Base-by-base conservation (phyloP, 2,113 vertebrate species). In the Sinocyclocheilus anophthalmus region DNA sequence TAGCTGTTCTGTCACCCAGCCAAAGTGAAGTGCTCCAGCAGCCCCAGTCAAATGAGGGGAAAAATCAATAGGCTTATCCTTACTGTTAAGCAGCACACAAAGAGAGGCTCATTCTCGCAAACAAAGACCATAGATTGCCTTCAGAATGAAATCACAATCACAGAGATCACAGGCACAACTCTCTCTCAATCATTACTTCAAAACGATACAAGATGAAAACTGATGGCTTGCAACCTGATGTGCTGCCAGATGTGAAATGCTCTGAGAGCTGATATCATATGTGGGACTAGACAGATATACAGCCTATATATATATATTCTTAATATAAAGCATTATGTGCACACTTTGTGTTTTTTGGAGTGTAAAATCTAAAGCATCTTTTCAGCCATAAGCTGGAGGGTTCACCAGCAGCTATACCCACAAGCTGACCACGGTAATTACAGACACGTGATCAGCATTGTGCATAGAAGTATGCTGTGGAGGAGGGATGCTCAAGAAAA, bases 21-120 rank as follows among this genome's bases (percentile, higher is more conserved):
- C 53, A 88, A 67, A 70, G 83, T 61, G 75, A 92, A 86, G 86
- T 73, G 72, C 76, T 86, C 85, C 81, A 87, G 50, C n/a, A 87
- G 50, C n/a, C 88, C 20, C 20, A 80, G 57, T 9, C 12, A 18
- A 26, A 81, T 37, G 63, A 69, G 26, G 88, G 80, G 53, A 37
- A 72, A 90, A 91, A 92, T 91, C 89, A 89, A 93, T 92, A 88
- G n/a, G n/a, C 72, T 87, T 81, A 89, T 86, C 22, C 82, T 81
- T 53, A 16, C 39, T 85, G 87, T 87, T 83, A 81, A 86, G 63
- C 39, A 48, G 39, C 59, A 67, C 55, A 80, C 61, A 81, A 24
- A 81, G 59, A 61, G 59, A 81, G 39, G n/a, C 26, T 67, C 20
- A 50, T 67, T 81, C 48, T 67, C 79, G 30, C 61, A 81, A 30